These are phyloP conservation scores for Cryptocheilus praepositus DNA, from an alignment of 2,888 invertebrate species.

Conservation along the genomic window DNA sequence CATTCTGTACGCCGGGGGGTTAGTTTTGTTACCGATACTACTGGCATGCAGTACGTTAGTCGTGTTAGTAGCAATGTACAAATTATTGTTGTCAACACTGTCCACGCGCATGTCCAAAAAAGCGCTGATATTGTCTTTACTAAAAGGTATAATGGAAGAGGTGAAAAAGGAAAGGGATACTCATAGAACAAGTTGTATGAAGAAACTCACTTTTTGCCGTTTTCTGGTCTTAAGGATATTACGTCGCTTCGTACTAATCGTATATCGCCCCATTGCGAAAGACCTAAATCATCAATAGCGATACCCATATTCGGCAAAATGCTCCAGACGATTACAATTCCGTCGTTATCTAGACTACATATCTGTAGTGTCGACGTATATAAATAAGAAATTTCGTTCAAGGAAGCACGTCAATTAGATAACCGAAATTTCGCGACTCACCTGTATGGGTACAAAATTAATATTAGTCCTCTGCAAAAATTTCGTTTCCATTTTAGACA, in stretches of 20 bases:
- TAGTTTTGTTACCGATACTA: conserved; percentile 65
- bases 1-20: conserved; percentile 59
- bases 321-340: conserved; percentile 76
- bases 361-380: conserved; percentile 67
- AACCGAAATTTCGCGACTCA: conserved; percentile 23
- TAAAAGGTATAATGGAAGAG: conserved; percentile 22
- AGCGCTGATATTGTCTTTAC: conserved; percentile 50
- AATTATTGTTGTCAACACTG: conserved; percentile 72
- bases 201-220: conserved; percentile 41
- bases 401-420: not conserved
- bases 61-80: conserved; percentile 76
- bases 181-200: conserved; percentile 10
- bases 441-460: conserved; percentile 68
- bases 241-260: conserved; percentile 74
- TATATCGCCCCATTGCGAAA: conserved; percentile 73
- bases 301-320: conserved; percentile 69
- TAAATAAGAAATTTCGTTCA: not conserved
- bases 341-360: conserved; percentile 76
- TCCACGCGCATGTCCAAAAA: conserved; percentile 75
- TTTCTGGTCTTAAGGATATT: conserved; percentile 52
- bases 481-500: conserved; percentile 63
- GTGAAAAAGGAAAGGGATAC: too few relatives aligned
- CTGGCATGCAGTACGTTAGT: conserved; percentile 74
- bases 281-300: conserved; percentile 65
- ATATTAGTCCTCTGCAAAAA: conserved; percentile 40